These are phyloP conservation scores for Falco columbarius DNA, from an alignment of 2,797 vertebrate species.

Conservation along the genomic window DNA sequence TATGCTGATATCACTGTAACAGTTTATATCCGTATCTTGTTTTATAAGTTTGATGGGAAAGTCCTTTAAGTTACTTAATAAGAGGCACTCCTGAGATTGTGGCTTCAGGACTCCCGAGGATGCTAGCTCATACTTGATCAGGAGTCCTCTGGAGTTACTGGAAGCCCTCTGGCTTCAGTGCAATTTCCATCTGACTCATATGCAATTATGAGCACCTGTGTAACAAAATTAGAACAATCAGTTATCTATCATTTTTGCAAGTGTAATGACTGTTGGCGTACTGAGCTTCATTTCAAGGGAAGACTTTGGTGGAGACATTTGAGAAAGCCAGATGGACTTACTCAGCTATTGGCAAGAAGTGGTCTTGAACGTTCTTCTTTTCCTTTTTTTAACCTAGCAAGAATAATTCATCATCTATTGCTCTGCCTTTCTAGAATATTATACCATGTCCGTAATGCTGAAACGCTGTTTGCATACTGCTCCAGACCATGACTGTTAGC, in stretches of 20 bases:
- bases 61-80: background rate
- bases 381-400: background rate
- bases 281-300: background rate
- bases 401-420: background rate
- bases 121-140: background rate
- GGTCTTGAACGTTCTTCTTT: background rate
- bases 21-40: background rate
- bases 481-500: background rate
- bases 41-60: background rate
- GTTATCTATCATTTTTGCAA: conserved; percentile 7
- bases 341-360: background rate
- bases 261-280: background rate
- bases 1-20: background rate
- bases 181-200: background rate
- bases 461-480: background rate
- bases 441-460: fast-evolving
- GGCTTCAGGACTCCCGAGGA: background rate
- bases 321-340: background rate
- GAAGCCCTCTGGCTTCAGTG: background rate
- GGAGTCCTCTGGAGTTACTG: background rate
- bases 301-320: background rate
- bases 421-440: background rate
- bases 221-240: background rate
- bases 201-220: background rate
- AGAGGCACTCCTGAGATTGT: background rate